Evolutionary conservation across 2,888 invertebrate species (phyloP), one percentile per base, ranked within the genome.

Genomic region (Euzetes globulus): DNA sequence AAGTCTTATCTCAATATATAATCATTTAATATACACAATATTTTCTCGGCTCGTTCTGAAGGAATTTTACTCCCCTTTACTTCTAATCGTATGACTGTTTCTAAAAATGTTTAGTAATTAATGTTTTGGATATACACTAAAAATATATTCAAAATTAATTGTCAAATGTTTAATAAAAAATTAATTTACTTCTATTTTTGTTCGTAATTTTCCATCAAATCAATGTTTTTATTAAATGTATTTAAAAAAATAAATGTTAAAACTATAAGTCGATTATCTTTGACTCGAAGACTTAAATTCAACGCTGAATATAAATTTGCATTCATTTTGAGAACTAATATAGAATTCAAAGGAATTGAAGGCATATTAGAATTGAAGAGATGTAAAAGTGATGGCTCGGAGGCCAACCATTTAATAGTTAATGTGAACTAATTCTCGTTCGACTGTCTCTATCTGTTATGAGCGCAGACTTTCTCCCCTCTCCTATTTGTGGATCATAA

Each of bases 401-500:
- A 55, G 41, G 55, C 55, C 19, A 55, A 68, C 37, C 27, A 68
- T 68, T 68, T 68, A 68, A 68, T 68, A 68, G 6, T 68, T 37
- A 68, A 68, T 68, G 41, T 15, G 33, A 19, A 41, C 41, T 41
- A 41, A 68, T 68, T 68, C 41, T 41, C 15, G 45, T 68, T 41
- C 33, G 41, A 27, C 63, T 33, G 27, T 58, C 22, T 58, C 58
- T 55, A 9, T 55, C 55, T 19, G 17, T 19, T 17, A 19, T 58
- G 15, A 15, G 15, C 33, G 6, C 13, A 22, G 22, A 15, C 60
- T 60, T 7, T 33, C 33, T 25, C 60, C 37, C 37, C 33, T 63
- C 33, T 68, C 19, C 45, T 19, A 68, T 68, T 68, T 37, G 41
- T 68, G 19, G 68, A 68, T 68, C 68, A 68, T 68, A 68, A 68